These are phyloP conservation scores for Lagorchestes hirsutus DNA, from an alignment of 2,797 vertebrate species.

Conservation along the genomic window DNA sequence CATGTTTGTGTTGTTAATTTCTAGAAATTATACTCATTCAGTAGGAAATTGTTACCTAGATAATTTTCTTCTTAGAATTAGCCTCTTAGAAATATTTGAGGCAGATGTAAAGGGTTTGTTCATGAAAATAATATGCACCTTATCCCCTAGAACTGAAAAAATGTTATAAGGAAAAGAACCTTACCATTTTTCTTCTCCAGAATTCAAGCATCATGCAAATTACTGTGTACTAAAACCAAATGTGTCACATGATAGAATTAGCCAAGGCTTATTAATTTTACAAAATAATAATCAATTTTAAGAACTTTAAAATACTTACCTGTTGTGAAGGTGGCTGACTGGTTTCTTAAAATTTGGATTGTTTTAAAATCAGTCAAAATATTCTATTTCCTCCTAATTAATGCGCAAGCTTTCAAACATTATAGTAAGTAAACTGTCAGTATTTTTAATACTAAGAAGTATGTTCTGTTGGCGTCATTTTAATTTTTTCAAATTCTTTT, in stretches of 20 bases:
- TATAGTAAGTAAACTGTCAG: not conserved
- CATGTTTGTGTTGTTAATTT: fast-evolving
- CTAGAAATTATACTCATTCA: not conserved
- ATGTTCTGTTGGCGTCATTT: not conserved
- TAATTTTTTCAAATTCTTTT: not conserved
- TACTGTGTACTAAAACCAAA: not conserved
- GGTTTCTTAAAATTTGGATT: not conserved
- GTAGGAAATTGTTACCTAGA: no score
- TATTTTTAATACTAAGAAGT: not conserved
- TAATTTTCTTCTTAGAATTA: not conserved
- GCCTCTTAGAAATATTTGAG: not conserved
- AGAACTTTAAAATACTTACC: not conserved
- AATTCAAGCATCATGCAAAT: not conserved
- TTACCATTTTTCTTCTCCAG: not conserved
- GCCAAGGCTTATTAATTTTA: not conserved
- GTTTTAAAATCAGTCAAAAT: not conserved
- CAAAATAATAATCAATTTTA: not conserved
- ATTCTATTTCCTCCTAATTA: not conserved
- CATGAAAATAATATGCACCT: not conserved
- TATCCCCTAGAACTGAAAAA: not conserved
- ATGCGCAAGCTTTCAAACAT: not conserved
- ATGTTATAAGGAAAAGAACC: not conserved
- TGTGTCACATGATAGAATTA: not conserved
- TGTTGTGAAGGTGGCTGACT: not conserved
- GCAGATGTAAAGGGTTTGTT: not conserved